These are phyloP conservation scores for Microcebus jonahi DNA, from an alignment of 2,113 vertebrate genomes.

Conservation along the genomic window DNA sequence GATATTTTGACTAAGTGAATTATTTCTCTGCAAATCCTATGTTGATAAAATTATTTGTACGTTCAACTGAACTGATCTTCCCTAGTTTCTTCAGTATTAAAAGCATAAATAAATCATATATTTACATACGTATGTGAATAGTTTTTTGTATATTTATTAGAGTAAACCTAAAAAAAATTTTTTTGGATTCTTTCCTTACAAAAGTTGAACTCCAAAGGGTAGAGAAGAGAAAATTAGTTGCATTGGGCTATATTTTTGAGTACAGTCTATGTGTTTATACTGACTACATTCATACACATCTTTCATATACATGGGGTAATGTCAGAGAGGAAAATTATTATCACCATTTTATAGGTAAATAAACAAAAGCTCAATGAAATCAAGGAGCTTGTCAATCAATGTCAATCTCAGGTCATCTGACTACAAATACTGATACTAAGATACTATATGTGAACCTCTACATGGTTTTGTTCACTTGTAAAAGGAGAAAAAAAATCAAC, in stretches of 20 bases:
- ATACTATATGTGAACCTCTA: not conserved
- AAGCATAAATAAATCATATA: conserved; percentile 52
- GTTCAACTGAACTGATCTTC: not conserved
- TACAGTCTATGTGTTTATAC: not conserved
- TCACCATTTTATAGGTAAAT: not conserved
- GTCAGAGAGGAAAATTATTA: not conserved
- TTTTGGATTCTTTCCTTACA: conserved; percentile 4
- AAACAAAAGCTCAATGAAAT: not conserved
- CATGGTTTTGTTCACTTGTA: not conserved
- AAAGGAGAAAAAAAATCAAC: not conserved
- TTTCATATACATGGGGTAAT: not conserved
- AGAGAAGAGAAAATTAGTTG: not conserved
- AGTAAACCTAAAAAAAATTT: not conserved
- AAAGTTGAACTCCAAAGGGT: not conserved
- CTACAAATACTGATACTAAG: not conserved
- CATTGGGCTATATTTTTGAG: not conserved
- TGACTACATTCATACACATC: not conserved
- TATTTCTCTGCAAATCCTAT: conserved; percentile 47
- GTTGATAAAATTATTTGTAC: conserved; percentile 51
- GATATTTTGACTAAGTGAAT: conserved; percentile 60
- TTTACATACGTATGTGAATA: conserved; percentile 9
- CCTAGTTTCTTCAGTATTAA: conserved; percentile 52
- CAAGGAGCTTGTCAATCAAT: not conserved
- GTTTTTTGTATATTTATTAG: conserved; percentile 20
- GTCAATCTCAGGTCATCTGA: not conserved